These are phyloP conservation scores for Ametastegia equiseti DNA, from an alignment of 2,888 invertebrate genomes.

Conservation along the genomic window DNA sequence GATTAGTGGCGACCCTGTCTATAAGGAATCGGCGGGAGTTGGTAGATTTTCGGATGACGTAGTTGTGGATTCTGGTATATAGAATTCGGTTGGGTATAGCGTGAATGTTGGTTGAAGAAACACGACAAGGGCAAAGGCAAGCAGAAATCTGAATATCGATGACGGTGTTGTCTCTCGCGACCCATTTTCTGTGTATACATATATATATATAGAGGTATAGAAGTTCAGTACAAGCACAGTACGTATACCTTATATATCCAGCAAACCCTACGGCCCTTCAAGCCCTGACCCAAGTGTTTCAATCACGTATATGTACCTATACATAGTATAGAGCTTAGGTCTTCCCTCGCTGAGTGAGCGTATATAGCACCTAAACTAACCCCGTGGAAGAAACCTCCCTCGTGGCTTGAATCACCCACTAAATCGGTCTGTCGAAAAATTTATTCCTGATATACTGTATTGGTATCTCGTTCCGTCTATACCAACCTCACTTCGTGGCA, in stretches of 20 bases:
- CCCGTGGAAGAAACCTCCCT: conserved; percentile 19
- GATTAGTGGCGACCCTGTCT: too few relatives aligned
- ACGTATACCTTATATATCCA: conserved; percentile 3
- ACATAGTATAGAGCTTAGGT: conserved; percentile 45
- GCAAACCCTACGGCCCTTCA: too few relatives aligned
- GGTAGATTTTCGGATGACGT: not conserved
- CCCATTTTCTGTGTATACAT: not conserved
- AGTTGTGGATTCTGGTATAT: not conserved
- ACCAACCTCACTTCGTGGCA: too few relatives aligned
- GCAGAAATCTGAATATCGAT: conserved; percentile 46
- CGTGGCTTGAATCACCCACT: conserved; percentile 27
- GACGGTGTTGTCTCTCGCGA: conserved; percentile 15
- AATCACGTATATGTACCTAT: conserved; percentile 41
- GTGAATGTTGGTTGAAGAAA: not conserved
- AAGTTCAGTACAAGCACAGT: not conserved
- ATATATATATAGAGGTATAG: not conserved
- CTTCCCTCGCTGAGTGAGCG: conserved; percentile 28
- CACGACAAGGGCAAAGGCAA: conserved; percentile 20
- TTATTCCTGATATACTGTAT: not conserved
- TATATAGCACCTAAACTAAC: conserved; percentile 36
- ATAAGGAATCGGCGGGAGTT: too few relatives aligned
- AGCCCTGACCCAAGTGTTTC: conserved; percentile 34
- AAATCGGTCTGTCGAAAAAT: not conserved
- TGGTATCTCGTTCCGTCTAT: too few relatives aligned
- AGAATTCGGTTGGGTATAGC: not conserved